Conservation (phyloP, 2,113 vertebrate genomes). For the Bostrychus sinensis region DNA sequence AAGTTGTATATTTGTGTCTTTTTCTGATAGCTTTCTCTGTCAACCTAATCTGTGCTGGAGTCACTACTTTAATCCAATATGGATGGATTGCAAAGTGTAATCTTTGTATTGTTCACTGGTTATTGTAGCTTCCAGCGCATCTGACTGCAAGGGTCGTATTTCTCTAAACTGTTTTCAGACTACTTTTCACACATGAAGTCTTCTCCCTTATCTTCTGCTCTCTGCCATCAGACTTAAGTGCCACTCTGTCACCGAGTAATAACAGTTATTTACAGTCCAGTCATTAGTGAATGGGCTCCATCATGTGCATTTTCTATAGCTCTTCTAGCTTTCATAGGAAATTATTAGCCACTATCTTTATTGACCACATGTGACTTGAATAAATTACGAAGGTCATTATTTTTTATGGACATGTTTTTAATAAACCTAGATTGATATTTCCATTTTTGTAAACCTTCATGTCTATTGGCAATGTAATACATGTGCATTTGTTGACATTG, state of each 20-base stretch:
- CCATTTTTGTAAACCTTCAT: neutral
- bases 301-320: conserved; percentile 15
- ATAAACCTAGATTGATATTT: neutral
- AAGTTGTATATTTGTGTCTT: conserved; percentile 20
- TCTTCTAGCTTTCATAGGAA: conserved; percentile 19
- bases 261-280: conserved; percentile 39
- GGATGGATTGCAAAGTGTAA: conserved; percentile 33
- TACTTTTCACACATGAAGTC: neutral
- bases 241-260: conserved; percentile 37
- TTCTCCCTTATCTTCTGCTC: neutral
- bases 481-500: too few species aligned
- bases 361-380: conserved; percentile 45
- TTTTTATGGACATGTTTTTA: conserved; percentile 19
- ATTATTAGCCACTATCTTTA: conserved; percentile 49
- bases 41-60: conserved; percentile 53
- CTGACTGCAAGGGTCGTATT: neutral
- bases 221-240: conserved; percentile 19
- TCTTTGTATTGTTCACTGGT: conserved; percentile 45
- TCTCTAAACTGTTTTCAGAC: conserved; percentile 7
- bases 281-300: conserved; percentile 11
- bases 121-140: conserved; percentile 10
- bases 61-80: conserved; percentile 58
- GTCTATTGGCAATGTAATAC: too few species aligned
- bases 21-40: conserved; percentile 38
- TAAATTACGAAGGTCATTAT: conserved; percentile 54